Base-by-base conservation (phyloP, 2,113 vertebrate genomes). In the Prietella phreatophila region DNA sequence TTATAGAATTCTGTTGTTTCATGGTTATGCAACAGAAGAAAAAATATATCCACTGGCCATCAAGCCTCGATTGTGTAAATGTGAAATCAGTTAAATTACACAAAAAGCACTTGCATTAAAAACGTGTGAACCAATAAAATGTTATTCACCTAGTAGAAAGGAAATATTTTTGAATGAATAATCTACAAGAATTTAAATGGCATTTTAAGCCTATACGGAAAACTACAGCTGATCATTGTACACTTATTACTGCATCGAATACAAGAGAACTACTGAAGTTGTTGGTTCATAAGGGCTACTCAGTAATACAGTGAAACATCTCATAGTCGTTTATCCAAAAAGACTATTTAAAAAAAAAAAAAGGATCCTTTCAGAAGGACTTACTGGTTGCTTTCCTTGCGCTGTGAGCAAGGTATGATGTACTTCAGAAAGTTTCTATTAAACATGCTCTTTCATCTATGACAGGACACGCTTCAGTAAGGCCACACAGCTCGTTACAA, bases 311-410 rank as follows among this genome's bases (percentile, higher is more conserved):
- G 73, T 78, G 76, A 90, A 92, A 90, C 50, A 17, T 56, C 47
- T 87, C 88, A 71, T 83, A 91, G 50, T 91, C 4, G 36, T 65
- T 78, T n/a, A 88, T 83, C 2, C 22, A 47, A 69, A 69, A 55
- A 33, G 55, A 36, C 19, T 36, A 36, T 36, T 36, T n/a, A n/a
- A n/a, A n/a, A 42, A 42, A 42, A 6, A 42, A 42, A 42, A 6
- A 42, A 42, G 71, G 36, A 83, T 19, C 84, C 86, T 91, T 88
- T 89, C 50, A 90, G 79, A 53, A 36, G 2, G 36, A 81, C 76
- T 88, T 90, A 82, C 91, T 88, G 80, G 79, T 90, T 83, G 82
- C 39, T 82, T 85, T 87, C 33, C 84, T 76, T 47, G 61, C 73
- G 9, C 60, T 71, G 39, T 5, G 86, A 80, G 76, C 39, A 73